Evolutionary conservation across 2,113 vertebrate genomes (phyloP).

Genomic region (Cyprinus carpio): DNA sequence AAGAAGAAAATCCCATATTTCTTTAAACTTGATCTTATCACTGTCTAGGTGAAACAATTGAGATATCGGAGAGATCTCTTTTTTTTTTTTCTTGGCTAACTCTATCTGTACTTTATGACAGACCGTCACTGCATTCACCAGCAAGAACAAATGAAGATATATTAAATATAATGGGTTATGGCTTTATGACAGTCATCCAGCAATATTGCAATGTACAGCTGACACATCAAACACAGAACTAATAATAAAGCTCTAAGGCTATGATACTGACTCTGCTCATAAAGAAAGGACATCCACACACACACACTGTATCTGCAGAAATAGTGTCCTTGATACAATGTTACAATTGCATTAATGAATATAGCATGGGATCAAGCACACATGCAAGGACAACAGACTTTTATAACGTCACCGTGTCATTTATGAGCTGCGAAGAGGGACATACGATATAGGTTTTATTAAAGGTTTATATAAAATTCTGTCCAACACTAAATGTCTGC

Average conservation of each 20-base stretch:
- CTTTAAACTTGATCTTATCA: background rate
- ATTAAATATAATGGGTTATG: constrained; percentile 27
- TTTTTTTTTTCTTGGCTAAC: background rate
- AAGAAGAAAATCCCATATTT: background rate
- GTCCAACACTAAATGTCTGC: background rate
- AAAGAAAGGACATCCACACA: background rate
- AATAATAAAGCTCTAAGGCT: constrained; percentile 36
- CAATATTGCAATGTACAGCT: constrained; percentile 24
- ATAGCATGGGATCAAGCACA: constrained; percentile 1
- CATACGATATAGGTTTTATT: background rate
- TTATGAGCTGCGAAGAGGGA: constrained; percentile 15
- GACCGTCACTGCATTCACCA: background rate
- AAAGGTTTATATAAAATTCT: background rate
- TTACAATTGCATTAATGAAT: constrained; percentile 36
- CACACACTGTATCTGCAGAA: constrained; percentile 13
- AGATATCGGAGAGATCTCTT: background rate
- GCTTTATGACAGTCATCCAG: constrained; percentile 32
- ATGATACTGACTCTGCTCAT: constrained; percentile 21
- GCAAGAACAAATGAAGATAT: background rate
- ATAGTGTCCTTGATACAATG: constrained; percentile 33
- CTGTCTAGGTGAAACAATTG: background rate
- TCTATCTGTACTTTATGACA: background rate
- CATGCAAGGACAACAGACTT: constrained; percentile 26
- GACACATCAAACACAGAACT: constrained; percentile 41
- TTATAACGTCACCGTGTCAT: constrained; percentile 19